Base-by-base conservation (phyloP, 1,140 invertebrate species). In the Lordiphosa mommai region DNA sequence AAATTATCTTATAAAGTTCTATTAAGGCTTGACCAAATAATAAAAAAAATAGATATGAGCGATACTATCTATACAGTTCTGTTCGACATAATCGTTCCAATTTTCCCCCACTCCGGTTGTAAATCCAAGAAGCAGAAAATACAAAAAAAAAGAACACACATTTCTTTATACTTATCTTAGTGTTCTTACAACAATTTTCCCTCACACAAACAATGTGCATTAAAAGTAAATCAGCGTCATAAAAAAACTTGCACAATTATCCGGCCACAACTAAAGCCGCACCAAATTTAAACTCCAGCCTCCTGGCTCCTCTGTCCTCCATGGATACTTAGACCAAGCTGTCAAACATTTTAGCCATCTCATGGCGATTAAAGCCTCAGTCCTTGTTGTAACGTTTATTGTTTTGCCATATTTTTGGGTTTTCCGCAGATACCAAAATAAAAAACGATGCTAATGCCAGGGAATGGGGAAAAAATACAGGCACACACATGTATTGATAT, bases 381-480 rank as follows among this genome's bases (percentile, higher is more conserved):
- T 14, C 10, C 29, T 34, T 61, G 63, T 68, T 58, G 55, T 67
- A 71, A 71, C 68, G 64, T 68, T 71, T 67, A 71, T 71, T 71
- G 68, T 71, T 71, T 71, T 49, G 58, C 52, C 64, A 71, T 71
- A 71, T 58, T 71, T 52, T 43, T n/a, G n/a, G 23, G 23, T 69
- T 60, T 30, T 27, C 12, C 46, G 58, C 51, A 63, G 64, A 68
- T 49, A 61, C 34, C 34, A 40, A 48, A 52, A 49, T 16, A 46
- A 46, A 16, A 38, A 14, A 29, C 43, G 14, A 23, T 44, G 44
- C 47, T 64, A 57, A 58, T 64, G 53, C 53, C 23, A 23, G 32
- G 23, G 10, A 29, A 1, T 7, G 23, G 6, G 6, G 7, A 27
- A 27, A 27, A 23, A 23, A 5, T 23, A 23, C 20, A 23, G 20